Conservation (phyloP, 1,140 invertebrate genomes). For the Reticulitermes speratus region DNA sequence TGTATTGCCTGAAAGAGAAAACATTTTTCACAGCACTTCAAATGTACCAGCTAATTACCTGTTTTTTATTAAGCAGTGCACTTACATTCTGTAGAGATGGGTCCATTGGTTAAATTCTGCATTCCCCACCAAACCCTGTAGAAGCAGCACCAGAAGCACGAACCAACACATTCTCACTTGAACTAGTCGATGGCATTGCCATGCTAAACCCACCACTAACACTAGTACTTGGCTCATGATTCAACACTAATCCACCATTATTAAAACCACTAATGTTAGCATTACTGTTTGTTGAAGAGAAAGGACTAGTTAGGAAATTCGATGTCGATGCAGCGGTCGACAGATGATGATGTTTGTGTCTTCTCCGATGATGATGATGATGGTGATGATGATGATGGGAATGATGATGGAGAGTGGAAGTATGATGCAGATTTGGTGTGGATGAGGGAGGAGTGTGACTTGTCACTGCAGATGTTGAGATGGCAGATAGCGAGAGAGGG, state of each 20-base stretch:
- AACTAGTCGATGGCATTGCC: not conserved
- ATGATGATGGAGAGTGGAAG: not conserved
- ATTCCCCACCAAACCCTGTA: slow-evolving; percentile 13
- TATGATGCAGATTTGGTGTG: not conserved
- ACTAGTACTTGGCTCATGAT: slow-evolving; percentile 23
- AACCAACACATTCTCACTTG: slow-evolving; percentile 15
- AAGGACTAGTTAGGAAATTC: slow-evolving; percentile 22
- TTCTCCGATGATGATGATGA: not conserved
- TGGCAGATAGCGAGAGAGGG: not conserved
- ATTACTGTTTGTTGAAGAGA: not conserved
- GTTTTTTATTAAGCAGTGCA: not conserved
- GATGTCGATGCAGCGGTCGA: slow-evolving; percentile 4
- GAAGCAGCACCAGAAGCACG: slow-evolving; percentile 10
- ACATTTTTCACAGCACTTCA: no score
- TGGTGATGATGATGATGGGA: not conserved
- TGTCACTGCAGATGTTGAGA: not conserved
- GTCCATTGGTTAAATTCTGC: slow-evolving; percentile 6
- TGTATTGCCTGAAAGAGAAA: no score
- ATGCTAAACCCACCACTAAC: slow-evolving; percentile 4
- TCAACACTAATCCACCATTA: slow-evolving; percentile 26
- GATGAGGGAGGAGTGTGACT: not conserved
- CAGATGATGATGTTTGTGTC: not conserved
- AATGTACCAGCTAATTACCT: no score
- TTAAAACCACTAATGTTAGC: slow-evolving; percentile 18
- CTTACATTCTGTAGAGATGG: slow-evolving; percentile 11